Conservation (phyloP, 2,888 invertebrate species). For the Epinotia brunnichana region DNA sequence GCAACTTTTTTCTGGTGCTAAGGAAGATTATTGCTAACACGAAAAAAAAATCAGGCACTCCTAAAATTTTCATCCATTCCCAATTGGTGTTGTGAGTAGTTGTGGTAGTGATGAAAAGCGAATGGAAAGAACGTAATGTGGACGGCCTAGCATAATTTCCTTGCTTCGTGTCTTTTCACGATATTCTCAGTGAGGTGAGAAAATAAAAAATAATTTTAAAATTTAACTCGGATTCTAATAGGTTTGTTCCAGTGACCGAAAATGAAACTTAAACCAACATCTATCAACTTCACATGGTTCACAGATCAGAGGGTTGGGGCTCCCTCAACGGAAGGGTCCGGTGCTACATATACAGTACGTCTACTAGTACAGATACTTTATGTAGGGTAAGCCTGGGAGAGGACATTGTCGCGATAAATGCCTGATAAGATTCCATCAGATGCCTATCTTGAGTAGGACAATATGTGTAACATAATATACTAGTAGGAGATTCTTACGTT, state of each 20-base stretch:
- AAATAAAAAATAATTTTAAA: not conserved
- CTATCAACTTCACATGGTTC: conserved; percentile 41
- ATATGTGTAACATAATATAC: not conserved
- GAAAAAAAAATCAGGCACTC: too few species aligned
- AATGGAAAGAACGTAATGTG: too few species aligned
- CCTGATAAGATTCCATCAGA: not conserved
- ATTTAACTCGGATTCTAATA: conserved; percentile 15
- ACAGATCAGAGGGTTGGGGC: conserved; percentile 40
- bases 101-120: too few species aligned
- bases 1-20: too few species aligned
- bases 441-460: not conserved
- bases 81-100: too few species aligned
- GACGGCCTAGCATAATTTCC: too few species aligned
- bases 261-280: conserved; percentile 40
- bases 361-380: conserved; percentile 19
- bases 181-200: not conserved
- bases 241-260: conserved; percentile 33
- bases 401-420: not conserved
- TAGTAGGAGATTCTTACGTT: too few species aligned
- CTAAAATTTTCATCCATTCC: too few species aligned
- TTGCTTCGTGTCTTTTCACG: too few species aligned
- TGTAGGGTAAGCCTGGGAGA: conserved; percentile 7
- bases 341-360: conserved; percentile 22
- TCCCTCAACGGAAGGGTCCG: conserved; percentile 35
- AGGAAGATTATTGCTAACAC: too few species aligned